Percentiles rank a stretch among this genome's conserved stretches.
Evolutionary conservation across 2,888 invertebrate genomes (phyloP).

Genomic region (Frankliniella intonsa): DNA sequence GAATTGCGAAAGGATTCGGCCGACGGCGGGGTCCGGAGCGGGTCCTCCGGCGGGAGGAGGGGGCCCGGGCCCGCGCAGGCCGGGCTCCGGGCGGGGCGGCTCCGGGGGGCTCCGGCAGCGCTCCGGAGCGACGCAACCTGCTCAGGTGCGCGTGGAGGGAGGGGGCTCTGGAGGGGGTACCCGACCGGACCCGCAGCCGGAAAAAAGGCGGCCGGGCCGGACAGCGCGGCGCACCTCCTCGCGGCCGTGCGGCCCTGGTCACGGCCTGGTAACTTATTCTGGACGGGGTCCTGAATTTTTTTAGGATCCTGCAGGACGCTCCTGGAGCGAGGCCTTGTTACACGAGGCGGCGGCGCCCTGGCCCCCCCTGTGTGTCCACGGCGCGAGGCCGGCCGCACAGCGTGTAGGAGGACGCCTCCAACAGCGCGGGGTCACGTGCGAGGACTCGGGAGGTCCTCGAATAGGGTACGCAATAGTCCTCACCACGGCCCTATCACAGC

Average conservation of each 20-base stretch:
- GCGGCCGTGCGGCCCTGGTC: background rate
- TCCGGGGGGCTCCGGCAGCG: too few species aligned
- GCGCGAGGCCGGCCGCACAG: background rate
- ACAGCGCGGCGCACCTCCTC: background rate
- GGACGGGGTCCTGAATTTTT: constrained; percentile 7
- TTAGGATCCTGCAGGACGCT: constrained; percentile 3
- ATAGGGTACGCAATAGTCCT: too few species aligned
- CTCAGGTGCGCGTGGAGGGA: background rate
- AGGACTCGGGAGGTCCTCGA: too few species aligned
- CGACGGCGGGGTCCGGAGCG: too few species aligned
- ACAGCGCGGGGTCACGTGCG: too few species aligned
- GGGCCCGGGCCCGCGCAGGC: too few species aligned
- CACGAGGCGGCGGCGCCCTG: background rate
- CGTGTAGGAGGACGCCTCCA: too few species aligned
- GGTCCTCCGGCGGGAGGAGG: too few species aligned
- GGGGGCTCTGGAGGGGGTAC: background rate
- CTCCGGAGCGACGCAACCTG: background rate
- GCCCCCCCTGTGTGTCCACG: background rate
- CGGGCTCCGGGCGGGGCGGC: background rate
- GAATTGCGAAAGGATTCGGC: too few species aligned
- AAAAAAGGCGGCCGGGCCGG: too few species aligned
- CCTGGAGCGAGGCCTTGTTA: background rate
- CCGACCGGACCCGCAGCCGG: background rate
- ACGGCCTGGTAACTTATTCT: constrained; percentile 4
- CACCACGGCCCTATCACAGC: too few species aligned